Evolutionary conservation across 2,113 vertebrate genomes (phyloP).

Genomic region (Acanthochromis polyacanthus): DNA sequence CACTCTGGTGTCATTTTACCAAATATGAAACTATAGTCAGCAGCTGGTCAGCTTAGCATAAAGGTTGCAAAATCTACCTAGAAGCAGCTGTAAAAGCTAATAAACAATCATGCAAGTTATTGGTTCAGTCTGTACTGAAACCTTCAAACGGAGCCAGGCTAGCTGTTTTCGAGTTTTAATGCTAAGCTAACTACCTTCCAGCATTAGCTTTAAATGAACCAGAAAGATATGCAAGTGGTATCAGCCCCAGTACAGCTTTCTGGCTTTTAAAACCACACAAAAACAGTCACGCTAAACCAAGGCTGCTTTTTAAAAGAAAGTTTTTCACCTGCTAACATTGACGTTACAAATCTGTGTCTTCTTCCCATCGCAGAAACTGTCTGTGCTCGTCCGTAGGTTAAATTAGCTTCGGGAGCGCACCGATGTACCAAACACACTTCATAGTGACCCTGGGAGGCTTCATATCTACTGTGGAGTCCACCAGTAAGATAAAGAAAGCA

Average conservation of each 20-base stretch:
- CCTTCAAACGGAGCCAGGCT: not conserved
- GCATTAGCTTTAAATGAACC: not conserved
- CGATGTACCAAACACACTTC: constrained; percentile 38
- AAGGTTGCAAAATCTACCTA: not conserved
- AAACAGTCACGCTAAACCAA: not conserved
- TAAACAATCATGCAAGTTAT: too few relatives aligned
- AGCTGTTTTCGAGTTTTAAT: not conserved
- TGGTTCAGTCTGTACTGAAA: not conserved
- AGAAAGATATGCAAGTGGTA: not conserved
- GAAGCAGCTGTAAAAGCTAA: not conserved
- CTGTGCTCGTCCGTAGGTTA: constrained; percentile 28
- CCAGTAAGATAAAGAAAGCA: constrained; percentile 48
- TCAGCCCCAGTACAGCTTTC: too few relatives aligned
- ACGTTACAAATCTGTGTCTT: constrained; percentile 20
- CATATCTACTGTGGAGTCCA: constrained; percentile 20
- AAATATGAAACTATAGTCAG: not conserved
- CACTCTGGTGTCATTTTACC: too few relatives aligned
- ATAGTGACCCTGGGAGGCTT: constrained; percentile 22
- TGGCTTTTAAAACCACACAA: not conserved
- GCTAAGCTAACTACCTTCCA: not conserved
- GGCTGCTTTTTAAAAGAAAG: not conserved
- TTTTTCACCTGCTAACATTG: constrained; percentile 3
- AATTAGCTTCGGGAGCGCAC: constrained; percentile 19
- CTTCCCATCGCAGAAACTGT: not conserved
- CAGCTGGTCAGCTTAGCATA: not conserved